Conservation (phyloP, 2,888 invertebrate species). For the Arge pagana region DNA sequence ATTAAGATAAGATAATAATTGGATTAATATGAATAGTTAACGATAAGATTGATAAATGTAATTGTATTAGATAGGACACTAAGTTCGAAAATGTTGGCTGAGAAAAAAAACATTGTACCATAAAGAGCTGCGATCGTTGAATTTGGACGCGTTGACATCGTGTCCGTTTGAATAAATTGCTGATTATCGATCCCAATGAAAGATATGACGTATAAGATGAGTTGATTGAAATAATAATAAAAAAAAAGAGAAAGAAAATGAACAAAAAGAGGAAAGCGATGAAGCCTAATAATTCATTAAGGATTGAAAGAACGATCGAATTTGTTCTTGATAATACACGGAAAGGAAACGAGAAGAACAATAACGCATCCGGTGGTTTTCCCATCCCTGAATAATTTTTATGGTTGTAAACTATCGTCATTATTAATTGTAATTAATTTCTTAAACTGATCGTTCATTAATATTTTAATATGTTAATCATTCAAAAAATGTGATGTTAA, state of each 20-base stretch:
- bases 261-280: too few relatives aligned
- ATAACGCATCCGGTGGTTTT: too few relatives aligned
- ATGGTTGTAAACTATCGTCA: background rate
- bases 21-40: slow-evolving; percentile 26
- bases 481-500: slow-evolving; percentile 57
- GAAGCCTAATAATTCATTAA: slow-evolving; percentile 56
- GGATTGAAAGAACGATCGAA: too few relatives aligned
- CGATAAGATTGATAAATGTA: slow-evolving; percentile 45
- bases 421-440: background rate
- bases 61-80: slow-evolving; percentile 48
- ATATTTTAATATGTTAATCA: slow-evolving; percentile 56
- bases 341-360: too few relatives aligned
- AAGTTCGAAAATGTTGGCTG: slow-evolving; percentile 27
- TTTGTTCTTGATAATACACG: slow-evolving; percentile 15
- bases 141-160: too few relatives aligned
- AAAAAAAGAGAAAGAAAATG: slow-evolving; percentile 29
- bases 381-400: background rate
- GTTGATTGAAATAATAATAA: slow-evolving; percentile 31
- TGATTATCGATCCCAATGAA: too few relatives aligned
- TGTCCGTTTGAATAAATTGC: too few relatives aligned
- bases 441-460: slow-evolving; percentile 46
- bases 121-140: background rate
- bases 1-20: slow-evolving; percentile 15
- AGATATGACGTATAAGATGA: too few relatives aligned
- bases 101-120: background rate